Percentiles rank a stretch among this genome's conserved stretches.
Evolutionary conservation across 2,797 vertebrate species (phyloP).

Genomic region (Gymnothorax reevesii): DNA sequence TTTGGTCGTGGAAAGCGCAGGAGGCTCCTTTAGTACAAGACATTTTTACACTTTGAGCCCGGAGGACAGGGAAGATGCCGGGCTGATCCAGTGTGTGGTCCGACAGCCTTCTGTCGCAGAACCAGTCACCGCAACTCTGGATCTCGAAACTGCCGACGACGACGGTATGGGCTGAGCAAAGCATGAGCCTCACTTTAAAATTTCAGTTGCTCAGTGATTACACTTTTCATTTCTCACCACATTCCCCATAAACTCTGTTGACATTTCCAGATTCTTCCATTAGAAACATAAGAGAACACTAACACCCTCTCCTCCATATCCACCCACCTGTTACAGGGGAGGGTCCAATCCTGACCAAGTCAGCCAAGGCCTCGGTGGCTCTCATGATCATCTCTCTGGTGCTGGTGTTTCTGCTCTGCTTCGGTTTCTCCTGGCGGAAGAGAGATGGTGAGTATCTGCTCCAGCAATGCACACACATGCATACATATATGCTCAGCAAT

Average conservation of each 20-base stretch:
- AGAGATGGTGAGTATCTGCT: slow-evolving; percentile 68
- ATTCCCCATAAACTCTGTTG: neutral
- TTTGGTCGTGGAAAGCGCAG: slow-evolving; percentile 49
- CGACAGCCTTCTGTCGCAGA: slow-evolving; percentile 73
- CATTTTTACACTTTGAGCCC: slow-evolving; percentile 68
- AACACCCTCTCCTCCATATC: neutral
- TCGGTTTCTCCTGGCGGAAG: slow-evolving; percentile 79
- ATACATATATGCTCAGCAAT: neutral
- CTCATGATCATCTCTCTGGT: slow-evolving; percentile 79
- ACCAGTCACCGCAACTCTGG: slow-evolving; percentile 47
- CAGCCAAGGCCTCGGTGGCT: slow-evolving; percentile 76
- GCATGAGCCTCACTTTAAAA: neutral
- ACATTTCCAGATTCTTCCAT: neutral
- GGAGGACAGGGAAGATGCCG: slow-evolving; percentile 66
- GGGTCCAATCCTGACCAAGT: slow-evolving; percentile 66
- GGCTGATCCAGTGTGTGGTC: slow-evolving; percentile 73
- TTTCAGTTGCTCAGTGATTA: neutral
- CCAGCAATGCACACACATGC: too few relatives aligned
- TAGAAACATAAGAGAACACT: neutral
- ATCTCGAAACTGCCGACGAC: slow-evolving; percentile 57
- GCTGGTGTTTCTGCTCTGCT: slow-evolving; percentile 75
- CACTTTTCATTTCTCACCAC: neutral
- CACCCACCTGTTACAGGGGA: slow-evolving; percentile 51
- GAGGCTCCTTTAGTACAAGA: slow-evolving; percentile 67
- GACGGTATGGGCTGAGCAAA: slow-evolving; percentile 47